These are phyloP conservation scores for Nephrotoma guestfalica DNA, from an alignment of 2,888 invertebrate genomes.

Conservation along the genomic window DNA sequence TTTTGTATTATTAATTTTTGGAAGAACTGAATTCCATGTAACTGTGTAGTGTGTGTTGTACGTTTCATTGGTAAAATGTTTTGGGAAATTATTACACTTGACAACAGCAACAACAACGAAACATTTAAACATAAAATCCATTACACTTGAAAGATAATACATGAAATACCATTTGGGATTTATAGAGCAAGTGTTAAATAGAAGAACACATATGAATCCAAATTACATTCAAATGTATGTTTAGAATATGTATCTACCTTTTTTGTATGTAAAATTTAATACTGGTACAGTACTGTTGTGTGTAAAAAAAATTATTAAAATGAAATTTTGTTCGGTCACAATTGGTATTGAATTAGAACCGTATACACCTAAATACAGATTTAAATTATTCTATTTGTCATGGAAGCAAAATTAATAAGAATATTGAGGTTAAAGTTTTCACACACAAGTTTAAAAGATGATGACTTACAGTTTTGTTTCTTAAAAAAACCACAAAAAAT, in stretches of 20 bases:
- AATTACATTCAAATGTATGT: not conserved
- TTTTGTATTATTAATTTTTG: not conserved
- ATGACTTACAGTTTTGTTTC: not conserved
- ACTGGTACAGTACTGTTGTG: not conserved
- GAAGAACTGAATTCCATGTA: not conserved
- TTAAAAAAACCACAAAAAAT: not conserved
- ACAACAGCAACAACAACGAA: not conserved
- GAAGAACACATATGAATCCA: not conserved
- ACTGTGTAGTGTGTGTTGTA: not conserved
- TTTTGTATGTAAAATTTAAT: not conserved
- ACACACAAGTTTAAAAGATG: not conserved
- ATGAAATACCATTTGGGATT: not conserved
- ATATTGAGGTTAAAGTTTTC: not conserved
- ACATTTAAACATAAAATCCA: not conserved
- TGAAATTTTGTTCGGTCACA: not conserved
- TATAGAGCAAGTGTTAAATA: not conserved
- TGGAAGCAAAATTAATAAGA: not conserved
- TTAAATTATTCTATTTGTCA: not conserved
- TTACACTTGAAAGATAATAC: not conserved
- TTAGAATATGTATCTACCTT: not conserved
- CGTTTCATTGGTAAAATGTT: not conserved
- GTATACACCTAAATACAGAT: not conserved
- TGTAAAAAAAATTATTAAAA: not conserved
- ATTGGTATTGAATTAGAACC: not conserved
- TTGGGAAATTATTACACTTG: not conserved